Evolutionary conservation across 2,797 vertebrate species (phyloP).

Genomic region (Florisuga fusca): DNA sequence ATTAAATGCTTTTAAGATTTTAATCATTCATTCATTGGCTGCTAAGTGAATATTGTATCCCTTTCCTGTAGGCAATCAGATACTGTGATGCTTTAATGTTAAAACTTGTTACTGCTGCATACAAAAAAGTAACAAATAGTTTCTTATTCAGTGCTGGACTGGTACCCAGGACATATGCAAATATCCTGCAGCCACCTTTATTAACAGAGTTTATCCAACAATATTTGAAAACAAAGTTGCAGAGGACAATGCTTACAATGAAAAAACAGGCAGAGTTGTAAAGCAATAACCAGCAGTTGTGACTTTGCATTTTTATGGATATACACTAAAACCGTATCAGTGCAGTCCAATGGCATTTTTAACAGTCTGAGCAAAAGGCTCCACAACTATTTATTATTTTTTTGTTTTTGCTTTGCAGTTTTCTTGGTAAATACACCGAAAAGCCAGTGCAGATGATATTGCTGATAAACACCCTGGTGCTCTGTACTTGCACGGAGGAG

Average conservation of each 20-base stretch:
- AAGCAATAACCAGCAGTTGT: neutral
- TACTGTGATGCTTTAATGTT: constrained; percentile 67
- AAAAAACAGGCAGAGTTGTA: neutral
- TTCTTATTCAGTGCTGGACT: constrained; percentile 47
- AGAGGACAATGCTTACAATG: neutral
- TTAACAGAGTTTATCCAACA: constrained; percentile 4
- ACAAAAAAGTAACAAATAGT: constrained; percentile 61
- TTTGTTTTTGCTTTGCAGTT: neutral
- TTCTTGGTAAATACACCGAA: neutral
- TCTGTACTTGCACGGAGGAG: neutral
- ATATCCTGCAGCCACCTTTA: constrained; percentile 42
- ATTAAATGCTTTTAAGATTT: constrained; percentile 75
- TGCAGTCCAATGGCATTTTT: neutral
- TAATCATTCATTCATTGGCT: constrained; percentile 79
- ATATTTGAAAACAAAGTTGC: neutral
- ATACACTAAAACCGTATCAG: neutral
- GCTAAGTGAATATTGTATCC: constrained; percentile 64
- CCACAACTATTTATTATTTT: too few relatives aligned
- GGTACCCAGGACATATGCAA: constrained; percentile 35
- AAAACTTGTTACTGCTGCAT: constrained; percentile 60
- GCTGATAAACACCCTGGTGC: neutral
- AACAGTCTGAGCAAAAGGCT: neutral
- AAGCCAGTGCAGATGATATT: neutral
- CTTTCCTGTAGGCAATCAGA: constrained; percentile 72
- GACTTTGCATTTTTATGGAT: neutral